Base-by-base conservation (phyloP, 2,113 vertebrate species). In the Promerops cafer region DNA sequence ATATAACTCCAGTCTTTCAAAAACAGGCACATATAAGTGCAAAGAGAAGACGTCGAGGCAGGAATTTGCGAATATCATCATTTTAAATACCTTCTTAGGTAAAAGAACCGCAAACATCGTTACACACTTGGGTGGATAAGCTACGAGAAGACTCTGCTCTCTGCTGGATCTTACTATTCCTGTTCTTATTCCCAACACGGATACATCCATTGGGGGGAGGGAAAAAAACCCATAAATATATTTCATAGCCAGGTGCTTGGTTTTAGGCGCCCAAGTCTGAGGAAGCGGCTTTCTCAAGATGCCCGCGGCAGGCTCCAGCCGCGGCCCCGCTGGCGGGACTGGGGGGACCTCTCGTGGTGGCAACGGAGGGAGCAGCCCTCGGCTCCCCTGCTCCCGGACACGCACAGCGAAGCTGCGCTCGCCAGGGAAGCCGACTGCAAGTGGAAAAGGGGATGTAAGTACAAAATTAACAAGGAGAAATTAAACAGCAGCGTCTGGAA, bases 271-370 rank as follows among this genome's bases (percentile, higher is more conserved):
- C 8, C 19, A 4, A 0, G 31, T 19, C 2, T 21, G 60, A 23
- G 4, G 6, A 9, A 31, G 42, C 0, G 42, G 1, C 45, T 13
- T 33, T 27, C 42, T 13, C 5, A 2, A 1, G 59, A 3, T 4
- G 11, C 0, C 13, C 1, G 16, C 7, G 20, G 44, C 54, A 6
- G 37, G 72, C 39, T 28, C 17, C 37, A 4, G 21, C 20, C 8
- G 54, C 80, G 35, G 21, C n/a, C 16, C 7, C 12, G 18, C 24
- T 7, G 12, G 17, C 44, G 93, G 59, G 89, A 28, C 83, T 31
- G 3, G 40, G 77, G 75, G 60, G 95, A 83, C 98, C 85, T 92
- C 98, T 83, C 30, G 91, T 96, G 98, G 96, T 42, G 16, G 26
- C 66, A 28, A 4, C 0, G 13, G 2, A 4, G 13, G 30, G 9